These are phyloP conservation scores for Philopotamus ludificatus DNA, from an alignment of 1,140 invertebrate species.

Conservation along the genomic window DNA sequence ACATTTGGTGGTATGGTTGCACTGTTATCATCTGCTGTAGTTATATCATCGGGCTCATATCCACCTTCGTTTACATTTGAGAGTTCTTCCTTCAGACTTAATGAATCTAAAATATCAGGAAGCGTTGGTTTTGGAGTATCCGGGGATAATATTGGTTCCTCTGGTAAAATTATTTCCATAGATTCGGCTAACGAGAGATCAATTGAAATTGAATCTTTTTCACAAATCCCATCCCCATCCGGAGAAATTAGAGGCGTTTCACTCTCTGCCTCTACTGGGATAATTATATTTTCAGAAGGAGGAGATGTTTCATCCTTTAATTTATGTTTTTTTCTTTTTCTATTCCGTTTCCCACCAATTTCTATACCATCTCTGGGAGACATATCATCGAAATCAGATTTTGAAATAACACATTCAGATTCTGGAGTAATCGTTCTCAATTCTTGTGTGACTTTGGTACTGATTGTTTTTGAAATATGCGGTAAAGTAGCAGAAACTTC, in stretches of 20 bases:
- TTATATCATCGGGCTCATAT: slow-evolving; percentile 60
- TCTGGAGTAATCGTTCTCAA: slow-evolving; percentile 13
- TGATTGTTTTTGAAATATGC: slow-evolving; percentile 33
- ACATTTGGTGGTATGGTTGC: slow-evolving; percentile 46
- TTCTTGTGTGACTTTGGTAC: slow-evolving; percentile 26
- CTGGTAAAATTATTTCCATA: slow-evolving; percentile 58
- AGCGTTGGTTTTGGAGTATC: slow-evolving; percentile 57
- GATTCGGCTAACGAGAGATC: slow-evolving; percentile 62
- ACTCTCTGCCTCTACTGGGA: slow-evolving; percentile 35
- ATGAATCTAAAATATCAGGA: slow-evolving; percentile 51
- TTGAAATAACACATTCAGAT: slow-evolving; percentile 42
- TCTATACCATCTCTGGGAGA: slow-evolving; percentile 52
- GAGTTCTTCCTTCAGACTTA: slow-evolving; percentile 50
- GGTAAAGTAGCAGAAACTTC: slow-evolving; percentile 34
- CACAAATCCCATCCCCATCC: slow-evolving; percentile 40
- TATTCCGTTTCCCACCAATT: slow-evolving; percentile 48
- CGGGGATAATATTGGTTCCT: slow-evolving; percentile 50
- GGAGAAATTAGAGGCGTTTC: slow-evolving; percentile 38
- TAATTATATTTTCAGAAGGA: slow-evolving; percentile 39
- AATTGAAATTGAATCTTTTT: slow-evolving; percentile 46
- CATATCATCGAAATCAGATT: slow-evolving; percentile 44
- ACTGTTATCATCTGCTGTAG: slow-evolving; percentile 56
- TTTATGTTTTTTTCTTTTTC: slow-evolving; percentile 57
- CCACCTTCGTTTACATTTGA: slow-evolving; percentile 51
- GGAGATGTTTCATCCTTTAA: slow-evolving; percentile 43